Conservation (phyloP, 2,888 invertebrate genomes). For the Lycophotia porphyrea region DNA sequence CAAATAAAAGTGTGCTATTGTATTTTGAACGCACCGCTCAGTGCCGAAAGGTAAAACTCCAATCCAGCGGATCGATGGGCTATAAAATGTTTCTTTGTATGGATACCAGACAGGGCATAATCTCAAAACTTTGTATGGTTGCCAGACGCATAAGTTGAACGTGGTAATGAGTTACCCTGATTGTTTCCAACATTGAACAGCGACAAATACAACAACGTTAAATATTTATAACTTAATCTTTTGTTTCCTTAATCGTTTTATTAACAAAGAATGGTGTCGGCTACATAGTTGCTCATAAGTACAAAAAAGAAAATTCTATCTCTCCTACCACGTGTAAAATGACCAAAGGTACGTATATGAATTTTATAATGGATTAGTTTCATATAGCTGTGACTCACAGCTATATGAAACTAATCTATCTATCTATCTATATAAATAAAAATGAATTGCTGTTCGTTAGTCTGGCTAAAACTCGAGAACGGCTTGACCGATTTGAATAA, state of each 20-base stretch:
- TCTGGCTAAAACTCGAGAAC: too few relatives aligned
- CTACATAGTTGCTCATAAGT: neutral
- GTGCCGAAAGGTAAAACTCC: neutral
- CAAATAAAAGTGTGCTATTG: neutral
- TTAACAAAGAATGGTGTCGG: neutral
- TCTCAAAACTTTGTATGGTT: neutral
- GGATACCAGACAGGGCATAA: neutral
- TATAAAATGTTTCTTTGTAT: conserved; percentile 2
- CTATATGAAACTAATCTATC: too few relatives aligned
- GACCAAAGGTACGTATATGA: neutral
- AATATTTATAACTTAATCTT: conserved; percentile 40
- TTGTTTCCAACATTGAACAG: conserved; percentile 17
- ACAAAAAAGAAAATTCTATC: neutral
- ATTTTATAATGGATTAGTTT: neutral
- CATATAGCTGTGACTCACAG: too few relatives aligned
- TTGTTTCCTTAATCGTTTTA: conserved; percentile 15
- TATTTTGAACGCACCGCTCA: neutral
- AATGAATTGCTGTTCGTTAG: too few relatives aligned
- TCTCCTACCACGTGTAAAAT: neutral
- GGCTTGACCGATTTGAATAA: too few relatives aligned
- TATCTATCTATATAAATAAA: too few relatives aligned
- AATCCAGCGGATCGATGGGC: neutral
- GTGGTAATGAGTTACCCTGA: conserved; percentile 1
- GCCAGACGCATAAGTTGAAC: conserved; percentile 7
- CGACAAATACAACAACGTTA: too few relatives aligned